Conservation (phyloP, 2,113 vertebrate genomes). For the Esox niger region DNA sequence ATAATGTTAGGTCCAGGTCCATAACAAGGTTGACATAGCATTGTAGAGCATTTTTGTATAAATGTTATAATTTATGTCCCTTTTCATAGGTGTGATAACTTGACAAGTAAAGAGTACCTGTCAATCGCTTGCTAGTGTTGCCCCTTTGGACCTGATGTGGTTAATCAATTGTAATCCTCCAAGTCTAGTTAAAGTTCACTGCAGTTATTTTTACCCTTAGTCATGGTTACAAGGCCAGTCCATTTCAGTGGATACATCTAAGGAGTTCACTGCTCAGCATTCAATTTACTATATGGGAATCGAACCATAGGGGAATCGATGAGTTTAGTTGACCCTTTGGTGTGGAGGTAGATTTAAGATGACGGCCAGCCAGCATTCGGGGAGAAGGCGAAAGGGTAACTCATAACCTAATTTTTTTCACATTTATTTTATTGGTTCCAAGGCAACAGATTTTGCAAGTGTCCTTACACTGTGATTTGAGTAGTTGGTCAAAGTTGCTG, state of each 20-base stretch:
- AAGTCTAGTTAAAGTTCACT: conserved; percentile 60
- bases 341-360: too few species aligned
- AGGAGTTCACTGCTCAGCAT: conserved; percentile 3
- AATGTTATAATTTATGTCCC: too few species aligned
- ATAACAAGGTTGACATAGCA: too few species aligned
- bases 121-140: too few species aligned
- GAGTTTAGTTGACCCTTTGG: too few species aligned
- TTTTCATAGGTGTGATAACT: too few species aligned
- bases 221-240: conserved; percentile 28
- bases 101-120: too few species aligned
- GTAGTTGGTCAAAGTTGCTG: background rate
- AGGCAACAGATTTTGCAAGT: background rate
- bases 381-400: conserved; percentile 56
- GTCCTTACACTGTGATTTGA: background rate
- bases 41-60: too few species aligned
- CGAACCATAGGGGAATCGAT: too few species aligned
- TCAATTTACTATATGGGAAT: background rate
- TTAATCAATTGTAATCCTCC: conserved; percentile 44
- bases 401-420: background rate
- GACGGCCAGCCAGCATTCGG: conserved; percentile 16
- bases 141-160: conserved; percentile 58
- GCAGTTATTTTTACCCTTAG: background rate
- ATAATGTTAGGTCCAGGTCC: too few species aligned
- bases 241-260: background rate
- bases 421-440: background rate